Evolutionary conservation across 2,888 invertebrate genomes (phyloP), one percentile per base, ranked within the genome.

Genomic region (Clepsis dumicolana): DNA sequence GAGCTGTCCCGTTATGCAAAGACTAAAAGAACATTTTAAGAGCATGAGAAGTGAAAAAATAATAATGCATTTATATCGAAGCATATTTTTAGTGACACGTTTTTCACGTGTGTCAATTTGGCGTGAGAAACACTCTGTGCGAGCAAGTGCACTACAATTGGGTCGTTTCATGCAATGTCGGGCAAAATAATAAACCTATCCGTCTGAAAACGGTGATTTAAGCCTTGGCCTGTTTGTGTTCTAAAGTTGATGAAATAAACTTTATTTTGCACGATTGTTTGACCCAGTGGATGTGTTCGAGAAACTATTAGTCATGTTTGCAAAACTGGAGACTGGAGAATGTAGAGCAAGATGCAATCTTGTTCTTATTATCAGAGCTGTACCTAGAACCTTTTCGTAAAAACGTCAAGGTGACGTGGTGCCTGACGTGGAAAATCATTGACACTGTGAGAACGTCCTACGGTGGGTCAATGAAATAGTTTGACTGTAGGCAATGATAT

Each of bases 161-260:
- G 53, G 44, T 18, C 27, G 44, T 35, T 60, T 52, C 25, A 16
- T 10, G 8, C 44, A 44, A n/a, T 53, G 44, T 52, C 12, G 24
- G 16, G 21, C 25, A 27, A 21, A 60, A 65, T 44, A 60, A 66
- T 61, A 60, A 41, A 54, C 16, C 41, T 50, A 25, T 38, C 41
- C 21, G 41, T 65, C 38, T 50, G 8, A 38, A 57, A 7, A 7
- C 29, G 7, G 41, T 56, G 29, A 54, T 41, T 27, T 27, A 59
- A 32, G n/a, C 59, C 65, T 65, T 65, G 59, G 48, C 59, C 59
- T 27, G 38, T 14, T 56, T 8, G 10, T 16, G 24, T 24, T 64
- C 44, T 54, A 41, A 54, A 44, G 21, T 18, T 44, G 41, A n/a
- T 44, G 52, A 52, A 25, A 52, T 25, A 25, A 52, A 25, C 25